Conservation (phyloP, 2,888 invertebrate genomes). For the Drosophila limbata region DNA sequence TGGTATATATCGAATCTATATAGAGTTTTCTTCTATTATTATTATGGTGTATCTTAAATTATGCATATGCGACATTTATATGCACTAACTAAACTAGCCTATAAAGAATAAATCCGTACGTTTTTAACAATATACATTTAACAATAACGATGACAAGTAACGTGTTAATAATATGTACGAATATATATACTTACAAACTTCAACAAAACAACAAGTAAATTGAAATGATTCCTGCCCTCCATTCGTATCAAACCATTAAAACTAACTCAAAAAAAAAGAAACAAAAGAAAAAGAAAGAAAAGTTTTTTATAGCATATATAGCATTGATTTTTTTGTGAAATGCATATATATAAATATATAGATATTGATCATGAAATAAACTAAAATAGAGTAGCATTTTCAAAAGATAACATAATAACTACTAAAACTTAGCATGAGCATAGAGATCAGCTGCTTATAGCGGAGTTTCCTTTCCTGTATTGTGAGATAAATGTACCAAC, state of each 20-base stretch:
- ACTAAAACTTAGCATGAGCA: conserved; percentile 15
- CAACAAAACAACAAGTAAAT: conserved; percentile 73
- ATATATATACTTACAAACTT: conserved; percentile 44
- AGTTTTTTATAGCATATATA: conserved; percentile 75
- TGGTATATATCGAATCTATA: conserved; percentile 46
- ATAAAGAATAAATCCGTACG: conserved; percentile 47
- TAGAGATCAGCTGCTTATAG: conserved; percentile 47
- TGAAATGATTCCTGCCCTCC: conserved; percentile 85
- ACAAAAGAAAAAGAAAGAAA: conserved; percentile 10
- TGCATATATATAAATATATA: conserved; percentile 49
- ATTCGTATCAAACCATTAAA: conserved; percentile 81
- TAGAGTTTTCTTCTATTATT: conserved; percentile 64
- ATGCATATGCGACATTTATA: conserved; percentile 48
- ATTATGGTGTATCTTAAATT: conserved; percentile 43
- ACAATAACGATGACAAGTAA: conserved; percentile 46
- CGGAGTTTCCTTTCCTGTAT: conserved; percentile 21
- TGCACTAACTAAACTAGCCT: conserved; percentile 51
- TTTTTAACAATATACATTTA: conserved; percentile 72
- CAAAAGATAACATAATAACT: conserved; percentile 32
- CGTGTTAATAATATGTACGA: conserved; percentile 31
- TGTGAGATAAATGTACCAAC: conserved; percentile 11
- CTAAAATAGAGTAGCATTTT: conserved; percentile 62
- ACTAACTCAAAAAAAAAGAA: conserved; percentile 60
- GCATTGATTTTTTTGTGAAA: conserved; percentile 75
- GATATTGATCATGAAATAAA: conserved; percentile 36